Evolutionary conservation across 2,113 vertebrate genomes (phyloP), one percentile per base, ranked within the genome.

Genomic region (Xyrauchen texanus): DNA sequence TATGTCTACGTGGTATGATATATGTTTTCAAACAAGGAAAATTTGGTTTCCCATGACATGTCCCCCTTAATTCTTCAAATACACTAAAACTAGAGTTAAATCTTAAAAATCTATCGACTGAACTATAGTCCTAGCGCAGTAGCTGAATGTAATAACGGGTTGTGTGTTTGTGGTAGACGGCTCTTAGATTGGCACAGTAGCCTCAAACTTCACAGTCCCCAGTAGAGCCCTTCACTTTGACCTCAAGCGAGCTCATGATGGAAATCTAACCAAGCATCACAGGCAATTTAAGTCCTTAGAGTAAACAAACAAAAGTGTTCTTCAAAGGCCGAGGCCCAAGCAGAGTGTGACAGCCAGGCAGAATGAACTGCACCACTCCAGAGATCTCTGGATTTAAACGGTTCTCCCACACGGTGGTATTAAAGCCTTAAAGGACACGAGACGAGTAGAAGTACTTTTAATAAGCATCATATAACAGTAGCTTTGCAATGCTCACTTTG

Each of bases 241-340:
- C 90, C 88, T 88, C 83, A 75, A 82, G 77, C 74, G 80, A 79
- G 80, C 70, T 84, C 76, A 86, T 91, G 86, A 89, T 89, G 85
- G 88, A 88, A 90, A 85, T 89, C 88, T 88, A 89, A 88, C 88
- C 88, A 87, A 88, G 86, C 85, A 85, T 87, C 81, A 79, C 67
- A n/a, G 78, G 77, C 85, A 86, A 88, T 90, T 83, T 87, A 76
- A 87, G 81, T 81, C 77, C 82, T 61, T 63, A 68, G 76, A 79
- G 88, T 87, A 90, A 90, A 90, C 87, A 91, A 89, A 89, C 81
- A 86, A 58, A 81, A 88, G 83, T 69, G 73, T 82, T 88, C 81
- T 86, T 88, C 86, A 87, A 83, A 88, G 80, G 55, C 78, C 34
- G 45, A 78, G 77, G 11, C 9, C 49, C 77, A 65, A 83, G 65